Evolutionary conservation across 1,140 invertebrate genomes (phyloP).

Genomic region (Drosophila triauraria): DNA sequence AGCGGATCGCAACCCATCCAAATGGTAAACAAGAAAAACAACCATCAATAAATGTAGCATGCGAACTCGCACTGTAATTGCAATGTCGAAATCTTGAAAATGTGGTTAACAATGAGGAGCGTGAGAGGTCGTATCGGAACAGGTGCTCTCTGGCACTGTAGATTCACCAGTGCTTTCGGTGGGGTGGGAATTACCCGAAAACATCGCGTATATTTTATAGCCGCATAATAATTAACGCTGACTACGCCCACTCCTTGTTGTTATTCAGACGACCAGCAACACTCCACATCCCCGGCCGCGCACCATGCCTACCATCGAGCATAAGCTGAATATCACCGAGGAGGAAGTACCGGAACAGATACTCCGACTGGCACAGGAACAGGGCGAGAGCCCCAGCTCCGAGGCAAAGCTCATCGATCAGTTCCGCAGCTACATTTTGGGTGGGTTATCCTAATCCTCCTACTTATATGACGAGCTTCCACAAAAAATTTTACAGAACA

Average conservation of each 20-base stretch:
- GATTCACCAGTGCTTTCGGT: not conserved
- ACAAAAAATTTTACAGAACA: slow-evolving; percentile 86
- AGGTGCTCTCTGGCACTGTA: not conserved
- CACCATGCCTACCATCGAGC: slow-evolving; percentile 74
- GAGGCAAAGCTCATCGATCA: slow-evolving; percentile 86
- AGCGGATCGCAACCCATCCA: slow-evolving; percentile 42
- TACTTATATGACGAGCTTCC: not conserved
- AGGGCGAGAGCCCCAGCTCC: slow-evolving; percentile 87
- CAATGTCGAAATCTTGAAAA: slow-evolving; percentile 38
- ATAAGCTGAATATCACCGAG: slow-evolving; percentile 65
- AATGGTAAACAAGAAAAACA: slow-evolving; percentile 33
- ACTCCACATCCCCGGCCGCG: slow-evolving; percentile 1
- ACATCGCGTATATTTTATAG: slow-evolving; percentile 17
- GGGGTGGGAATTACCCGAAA: slow-evolving; percentile 8
- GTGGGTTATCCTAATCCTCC: slow-evolving; percentile 85
- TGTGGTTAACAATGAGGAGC: slow-evolving; percentile 34
- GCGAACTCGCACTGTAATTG: slow-evolving; percentile 5
- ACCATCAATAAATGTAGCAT: slow-evolving; percentile 11
- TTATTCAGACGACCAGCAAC: slow-evolving; percentile 41
- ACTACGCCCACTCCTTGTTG: not conserved
- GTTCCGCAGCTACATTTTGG: slow-evolving; percentile 91
- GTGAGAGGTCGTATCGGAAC: slow-evolving; percentile 33
- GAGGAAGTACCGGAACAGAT: slow-evolving; percentile 77
- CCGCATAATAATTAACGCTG: slow-evolving; percentile 3
- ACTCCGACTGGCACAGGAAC: slow-evolving; percentile 66